Evolutionary conservation across 2,888 invertebrate species (phyloP), one percentile per base, ranked within the genome.

Genomic region (Philhelius pedissequus): DNA sequence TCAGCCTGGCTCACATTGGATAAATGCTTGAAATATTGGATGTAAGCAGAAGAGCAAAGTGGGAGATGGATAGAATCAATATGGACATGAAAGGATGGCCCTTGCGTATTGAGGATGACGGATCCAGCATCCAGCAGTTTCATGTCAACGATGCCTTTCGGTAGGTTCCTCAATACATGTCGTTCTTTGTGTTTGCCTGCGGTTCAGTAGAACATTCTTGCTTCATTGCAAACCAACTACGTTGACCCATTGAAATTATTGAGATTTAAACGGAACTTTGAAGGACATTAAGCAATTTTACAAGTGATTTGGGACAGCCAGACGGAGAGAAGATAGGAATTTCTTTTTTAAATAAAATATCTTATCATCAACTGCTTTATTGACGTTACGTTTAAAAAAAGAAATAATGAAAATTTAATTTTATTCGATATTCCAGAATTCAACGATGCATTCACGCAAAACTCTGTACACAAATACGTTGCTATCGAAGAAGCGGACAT

Each of bases 81-180:
- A 62, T 43, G 60, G 20, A 54, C 18, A 8, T 1, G 35, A 11
- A 7, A 43, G 43, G 27, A 43, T 68, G 74, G 52, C 48, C 40
- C n/a, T n/a, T n/a, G n/a, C 54, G 38, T 13, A 54, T 56, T 70
- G 54, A 15, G 45, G 56, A 45, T 64, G 62, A 20, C 45, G 45
- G 50, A 71, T 76, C 30, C 40, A 50, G 43, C 50, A n/a, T n/a
- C n/a, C n/a, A 62, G 35, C 45, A 58, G 40, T 66, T 43, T 52
- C 71, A 60, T 77, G 43, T 58, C 52, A 66, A 52, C 77, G 76
- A 66, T 80, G 80, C 38, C 69, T 75, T 76, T 64, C 70, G 54
- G 64, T 15, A 35, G 25, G 70, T 38, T 52, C 25, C 64, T 43
- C 56, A 22, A 9, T 56, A 40, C 27, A 30, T 32, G 52, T 32